Percentiles rank a stretch among this genome's conserved stretches.
These are phyloP conservation scores for Harlomillsia oculata DNA, from an alignment of 1,140 invertebrate genomes.

Conservation along the genomic window DNA sequence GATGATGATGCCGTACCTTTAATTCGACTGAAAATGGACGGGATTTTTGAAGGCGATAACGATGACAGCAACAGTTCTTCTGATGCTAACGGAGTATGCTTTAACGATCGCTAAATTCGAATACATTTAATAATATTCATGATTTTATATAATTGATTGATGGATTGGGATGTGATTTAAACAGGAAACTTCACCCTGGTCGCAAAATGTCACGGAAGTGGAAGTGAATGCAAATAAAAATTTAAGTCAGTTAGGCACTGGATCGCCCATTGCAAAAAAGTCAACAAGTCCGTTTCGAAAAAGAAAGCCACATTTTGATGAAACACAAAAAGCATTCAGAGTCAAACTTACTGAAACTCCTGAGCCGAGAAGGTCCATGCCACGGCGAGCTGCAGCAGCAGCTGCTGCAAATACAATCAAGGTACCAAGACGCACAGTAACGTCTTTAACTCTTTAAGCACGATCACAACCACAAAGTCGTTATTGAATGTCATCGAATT, in stretches of 20 bases:
- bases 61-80: too few relatives aligned
- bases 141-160: background rate
- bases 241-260: background rate
- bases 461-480: background rate
- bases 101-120: background rate
- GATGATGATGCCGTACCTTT: conserved; percentile 13
- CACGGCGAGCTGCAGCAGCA: conserved; percentile 37
- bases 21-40: background rate
- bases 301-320: background rate
- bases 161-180: background rate
- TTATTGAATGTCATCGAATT: background rate
- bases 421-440: conserved; percentile 23
- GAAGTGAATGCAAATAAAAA: conserved; percentile 20
- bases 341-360: background rate
- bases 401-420: conserved; percentile 37
- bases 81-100: background rate
- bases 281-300: too few relatives aligned
- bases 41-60: too few relatives aligned
- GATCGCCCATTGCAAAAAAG: too few relatives aligned
- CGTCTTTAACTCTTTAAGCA: background rate
- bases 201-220: conserved; percentile 26
- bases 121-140: background rate
- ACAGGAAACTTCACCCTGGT: background rate
- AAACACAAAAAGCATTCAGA: background rate
- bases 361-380: conserved; percentile 10